phyloP scores from a whole-genome alignment of 2,797 vertebrate genomes.

The Sebastes itinus region DNA sequence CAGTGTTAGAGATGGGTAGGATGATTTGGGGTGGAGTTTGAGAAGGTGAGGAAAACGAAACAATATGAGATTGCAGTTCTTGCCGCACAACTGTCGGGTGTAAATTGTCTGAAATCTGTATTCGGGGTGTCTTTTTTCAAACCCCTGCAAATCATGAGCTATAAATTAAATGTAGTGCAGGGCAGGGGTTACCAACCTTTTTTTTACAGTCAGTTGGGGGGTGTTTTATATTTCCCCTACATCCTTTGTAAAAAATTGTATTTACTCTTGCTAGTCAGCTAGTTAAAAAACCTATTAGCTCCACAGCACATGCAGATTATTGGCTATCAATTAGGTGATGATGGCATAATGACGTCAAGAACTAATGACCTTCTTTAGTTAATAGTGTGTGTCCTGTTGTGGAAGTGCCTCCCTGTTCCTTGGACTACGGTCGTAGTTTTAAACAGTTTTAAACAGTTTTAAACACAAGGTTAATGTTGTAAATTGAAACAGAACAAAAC shows the following conservation, averaged over 20 bases:
- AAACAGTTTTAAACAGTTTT: no score
- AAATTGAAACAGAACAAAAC: no score
- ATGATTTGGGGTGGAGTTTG: not conserved
- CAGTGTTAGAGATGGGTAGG: not conserved
- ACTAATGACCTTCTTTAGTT: not conserved
- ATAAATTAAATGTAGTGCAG: not conserved
- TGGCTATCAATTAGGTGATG: not conserved
- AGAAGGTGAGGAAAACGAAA: not conserved
- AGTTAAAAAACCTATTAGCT: not conserved
- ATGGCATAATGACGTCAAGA: not conserved
- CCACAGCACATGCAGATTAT: not conserved
- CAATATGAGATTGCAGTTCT: not conserved
- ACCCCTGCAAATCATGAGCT: not conserved
- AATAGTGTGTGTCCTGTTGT: not conserved
- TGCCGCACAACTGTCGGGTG: not conserved
- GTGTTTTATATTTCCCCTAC: not conserved
- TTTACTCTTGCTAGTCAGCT: not conserved
- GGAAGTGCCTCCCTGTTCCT: no score
- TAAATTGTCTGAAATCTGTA: not conserved
- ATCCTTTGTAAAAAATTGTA: not conserved
- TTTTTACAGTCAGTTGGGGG: not conserved
- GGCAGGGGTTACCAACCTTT: not conserved
- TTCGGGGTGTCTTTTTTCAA: not conserved
- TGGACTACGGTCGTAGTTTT: no score
- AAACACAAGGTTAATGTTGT: no score